phyloP scores from a whole-genome alignment of 2,797 vertebrate genomes.

The Hoplostethus mediterraneus region DNA sequence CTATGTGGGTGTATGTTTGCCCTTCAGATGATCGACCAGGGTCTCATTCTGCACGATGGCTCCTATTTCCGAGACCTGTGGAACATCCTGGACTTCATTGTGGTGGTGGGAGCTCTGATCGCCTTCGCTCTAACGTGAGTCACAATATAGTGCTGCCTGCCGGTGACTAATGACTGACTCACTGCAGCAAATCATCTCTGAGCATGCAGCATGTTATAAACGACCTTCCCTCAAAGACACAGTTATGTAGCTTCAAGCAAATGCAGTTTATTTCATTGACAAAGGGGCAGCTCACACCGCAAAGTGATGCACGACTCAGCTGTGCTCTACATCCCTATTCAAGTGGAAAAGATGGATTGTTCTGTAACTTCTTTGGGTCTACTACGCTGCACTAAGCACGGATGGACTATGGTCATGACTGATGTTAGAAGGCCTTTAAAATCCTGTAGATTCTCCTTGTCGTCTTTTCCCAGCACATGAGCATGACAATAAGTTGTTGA shows the following conservation, averaged over 20 bases:
- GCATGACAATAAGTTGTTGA: slow-evolving; percentile 38
- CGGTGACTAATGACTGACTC: slow-evolving; percentile 75
- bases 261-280: slow-evolving; percentile 25
- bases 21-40: slow-evolving; percentile 97
- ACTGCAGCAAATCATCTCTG: slow-evolving; percentile 58
- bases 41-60: slow-evolving; percentile 96
- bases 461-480: slow-evolving; percentile 24
- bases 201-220: slow-evolving; percentile 56
- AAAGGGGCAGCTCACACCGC: slow-evolving; percentile 10
- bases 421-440: slow-evolving; percentile 15
- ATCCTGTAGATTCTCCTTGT: slow-evolving; percentile 30
- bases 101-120: slow-evolving; percentile 96
- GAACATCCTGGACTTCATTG: slow-evolving; percentile 99
- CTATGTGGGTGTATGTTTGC: slow-evolving; percentile 15
- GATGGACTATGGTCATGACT: slow-evolving; percentile 15
- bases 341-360: slow-evolving; percentile 6
- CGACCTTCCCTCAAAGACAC: slow-evolving; percentile 42
- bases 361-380: slow-evolving; percentile 19
- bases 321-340: neutral
- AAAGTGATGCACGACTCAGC: slow-evolving; percentile 23
- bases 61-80: slow-evolving; percentile 98
- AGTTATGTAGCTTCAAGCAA: slow-evolving; percentile 18
- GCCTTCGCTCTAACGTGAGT: slow-evolving; percentile 99
- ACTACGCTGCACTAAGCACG: slow-evolving; percentile 3
- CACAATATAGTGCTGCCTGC: slow-evolving; percentile 58